phyloP scores from a whole-genome alignment of 2,113 vertebrate species.

The Delphinapterus leucas region DNA sequence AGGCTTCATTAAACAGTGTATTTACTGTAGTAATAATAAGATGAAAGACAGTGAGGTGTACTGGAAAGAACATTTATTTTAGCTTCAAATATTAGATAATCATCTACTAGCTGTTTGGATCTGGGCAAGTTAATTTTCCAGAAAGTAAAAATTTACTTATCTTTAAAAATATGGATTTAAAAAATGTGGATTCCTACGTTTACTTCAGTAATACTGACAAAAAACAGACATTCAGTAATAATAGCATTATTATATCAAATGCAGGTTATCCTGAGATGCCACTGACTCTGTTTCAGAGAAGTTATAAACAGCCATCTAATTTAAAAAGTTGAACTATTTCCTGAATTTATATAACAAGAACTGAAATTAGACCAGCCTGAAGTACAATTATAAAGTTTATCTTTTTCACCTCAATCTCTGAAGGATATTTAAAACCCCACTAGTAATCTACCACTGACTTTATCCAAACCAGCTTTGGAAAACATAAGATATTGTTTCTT shows the following conservation, averaged over 20 bases:
- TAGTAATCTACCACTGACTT: background rate
- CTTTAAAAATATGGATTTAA: background rate
- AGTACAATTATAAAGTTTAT: background rate
- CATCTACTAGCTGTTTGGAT: background rate
- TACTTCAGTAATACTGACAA: background rate
- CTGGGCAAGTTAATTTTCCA: background rate
- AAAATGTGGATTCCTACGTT: background rate
- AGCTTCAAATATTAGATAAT: background rate
- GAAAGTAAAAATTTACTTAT: background rate
- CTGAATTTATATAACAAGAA: background rate
- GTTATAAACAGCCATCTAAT: background rate
- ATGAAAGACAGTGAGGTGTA: background rate
- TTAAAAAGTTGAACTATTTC: background rate
- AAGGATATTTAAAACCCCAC: background rate
- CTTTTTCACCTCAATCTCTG: background rate
- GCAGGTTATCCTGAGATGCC: background rate
- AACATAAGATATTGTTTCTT: background rate
- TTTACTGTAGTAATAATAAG: background rate
- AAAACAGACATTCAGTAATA: background rate
- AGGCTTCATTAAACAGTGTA: background rate
- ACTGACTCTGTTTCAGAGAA: background rate
- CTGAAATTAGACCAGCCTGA: background rate
- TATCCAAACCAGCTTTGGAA: background rate
- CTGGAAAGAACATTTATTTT: background rate
- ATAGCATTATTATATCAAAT: conserved; percentile 14